phyloP scores from a whole-genome alignment of 2,888 invertebrate genomes.

The Epinotia ramella region DNA sequence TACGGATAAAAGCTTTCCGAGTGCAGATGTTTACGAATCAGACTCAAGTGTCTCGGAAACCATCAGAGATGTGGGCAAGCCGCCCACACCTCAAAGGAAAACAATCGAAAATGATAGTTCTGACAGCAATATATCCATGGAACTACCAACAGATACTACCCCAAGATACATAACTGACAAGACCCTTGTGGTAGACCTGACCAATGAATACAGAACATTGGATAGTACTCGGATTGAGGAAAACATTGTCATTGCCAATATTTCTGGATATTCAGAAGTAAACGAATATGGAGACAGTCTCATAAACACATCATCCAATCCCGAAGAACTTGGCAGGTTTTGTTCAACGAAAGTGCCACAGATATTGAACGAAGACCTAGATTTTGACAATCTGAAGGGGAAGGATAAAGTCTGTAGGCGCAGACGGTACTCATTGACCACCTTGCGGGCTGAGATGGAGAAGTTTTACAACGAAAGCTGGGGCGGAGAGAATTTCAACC shows the following conservation, averaged over 20 bases:
- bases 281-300: conserved; percentile 59
- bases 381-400: conserved; percentile 79
- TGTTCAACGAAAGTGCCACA: conserved; percentile 78
- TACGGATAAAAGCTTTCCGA: conserved; percentile 73
- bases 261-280: conserved; percentile 68
- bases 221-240: conserved; percentile 63
- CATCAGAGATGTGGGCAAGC: conserved; percentile 51
- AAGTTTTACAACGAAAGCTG: conserved; percentile 88
- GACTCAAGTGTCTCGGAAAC: conserved; percentile 78
- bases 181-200: conserved; percentile 66
- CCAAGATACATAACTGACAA: conserved; percentile 48
- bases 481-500: conserved; percentile 87
- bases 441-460: conserved; percentile 83
- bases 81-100: conserved; percentile 38
- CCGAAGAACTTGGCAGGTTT: conserved; percentile 59
- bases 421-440: conserved; percentile 70
- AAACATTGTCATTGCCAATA: conserved; percentile 76
- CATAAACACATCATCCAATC: conserved; percentile 30
- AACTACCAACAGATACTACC: conserved; percentile 48
- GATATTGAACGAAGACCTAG: conserved; percentile 75
- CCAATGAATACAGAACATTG: conserved; percentile 53
- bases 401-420: conserved; percentile 68
- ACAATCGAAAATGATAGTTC: conserved; percentile 56
- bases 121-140: conserved; percentile 53
- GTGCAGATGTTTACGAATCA: conserved; percentile 84